Conservation (phyloP, 2,888 invertebrate genomes). For the Microplitis deprimator region DNA sequence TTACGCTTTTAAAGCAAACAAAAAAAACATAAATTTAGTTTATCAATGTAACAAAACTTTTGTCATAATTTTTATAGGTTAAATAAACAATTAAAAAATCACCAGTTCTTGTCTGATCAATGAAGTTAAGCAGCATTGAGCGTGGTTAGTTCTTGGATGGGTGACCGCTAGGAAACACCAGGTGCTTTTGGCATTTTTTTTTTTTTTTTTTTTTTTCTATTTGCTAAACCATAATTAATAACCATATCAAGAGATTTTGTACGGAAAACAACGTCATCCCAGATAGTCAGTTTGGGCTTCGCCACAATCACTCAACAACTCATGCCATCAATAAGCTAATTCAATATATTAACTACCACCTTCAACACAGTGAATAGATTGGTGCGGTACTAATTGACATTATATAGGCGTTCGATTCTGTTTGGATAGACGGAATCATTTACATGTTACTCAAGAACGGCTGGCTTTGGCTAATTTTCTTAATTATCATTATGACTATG, state of each 20-base stretch:
- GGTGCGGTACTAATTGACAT: constrained; percentile 33
- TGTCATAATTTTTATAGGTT: too few species aligned
- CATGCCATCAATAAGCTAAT: constrained; percentile 31
- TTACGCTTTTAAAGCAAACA: too few species aligned
- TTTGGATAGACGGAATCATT: constrained; percentile 31
- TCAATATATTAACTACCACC: not conserved
- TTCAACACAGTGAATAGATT: not conserved
- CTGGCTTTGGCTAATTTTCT: not conserved
- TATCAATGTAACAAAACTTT: too few species aligned
- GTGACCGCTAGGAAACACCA: too few species aligned
- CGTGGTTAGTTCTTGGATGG: too few species aligned
- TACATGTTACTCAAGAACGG: constrained; percentile 21
- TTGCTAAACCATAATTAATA: constrained; percentile 8
- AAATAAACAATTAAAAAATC: too few species aligned
- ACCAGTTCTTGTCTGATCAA: too few species aligned
- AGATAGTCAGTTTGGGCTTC: constrained; percentile 33
- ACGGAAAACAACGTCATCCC: constrained; percentile 21
- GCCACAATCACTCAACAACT: constrained; percentile 19
- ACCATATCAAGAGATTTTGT: not conserved
- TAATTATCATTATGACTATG: constrained; percentile 22
- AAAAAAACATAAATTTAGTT: too few species aligned
- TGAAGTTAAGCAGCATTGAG: too few species aligned
- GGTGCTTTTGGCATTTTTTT: too few species aligned
- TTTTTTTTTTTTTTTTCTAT: constrained; percentile 39
- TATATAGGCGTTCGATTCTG: constrained; percentile 34